phyloP scores from a whole-genome alignment of 2,797 vertebrate species.

The Falco concolor region DNA sequence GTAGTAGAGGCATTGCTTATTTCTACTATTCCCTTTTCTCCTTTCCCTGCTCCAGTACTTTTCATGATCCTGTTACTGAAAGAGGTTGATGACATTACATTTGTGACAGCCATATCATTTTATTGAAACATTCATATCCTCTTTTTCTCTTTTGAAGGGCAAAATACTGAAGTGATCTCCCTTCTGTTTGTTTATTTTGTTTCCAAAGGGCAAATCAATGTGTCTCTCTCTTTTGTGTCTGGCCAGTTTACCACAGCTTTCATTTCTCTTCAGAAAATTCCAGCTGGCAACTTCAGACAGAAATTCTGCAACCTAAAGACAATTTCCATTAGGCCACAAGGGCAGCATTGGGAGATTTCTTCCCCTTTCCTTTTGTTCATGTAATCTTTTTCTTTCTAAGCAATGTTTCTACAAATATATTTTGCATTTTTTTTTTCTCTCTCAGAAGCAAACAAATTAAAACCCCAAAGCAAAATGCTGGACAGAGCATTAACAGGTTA shows the following conservation, averaged over 20 bases:
- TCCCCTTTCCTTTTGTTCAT: background rate
- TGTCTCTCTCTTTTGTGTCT: background rate
- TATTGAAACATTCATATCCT: background rate
- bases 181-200: background rate
- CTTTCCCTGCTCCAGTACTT: background rate
- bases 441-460: background rate
- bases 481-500: background rate
- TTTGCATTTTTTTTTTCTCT: background rate
- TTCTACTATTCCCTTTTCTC: background rate
- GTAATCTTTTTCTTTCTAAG: background rate
- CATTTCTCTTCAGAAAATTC: background rate
- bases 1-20: background rate
- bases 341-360: background rate
- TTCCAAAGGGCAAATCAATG: background rate
- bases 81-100: background rate
- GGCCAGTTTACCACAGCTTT: background rate
- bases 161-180: background rate
- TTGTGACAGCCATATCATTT: slow-evolving; percentile 12
- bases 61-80: background rate
- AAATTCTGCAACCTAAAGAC: background rate
- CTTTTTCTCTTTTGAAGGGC: background rate
- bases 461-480: background rate
- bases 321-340: background rate
- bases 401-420: background rate
- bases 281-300: background rate